phyloP scores from a whole-genome alignment of 2,888 invertebrate species.

The Ennomos quercinarius region DNA sequence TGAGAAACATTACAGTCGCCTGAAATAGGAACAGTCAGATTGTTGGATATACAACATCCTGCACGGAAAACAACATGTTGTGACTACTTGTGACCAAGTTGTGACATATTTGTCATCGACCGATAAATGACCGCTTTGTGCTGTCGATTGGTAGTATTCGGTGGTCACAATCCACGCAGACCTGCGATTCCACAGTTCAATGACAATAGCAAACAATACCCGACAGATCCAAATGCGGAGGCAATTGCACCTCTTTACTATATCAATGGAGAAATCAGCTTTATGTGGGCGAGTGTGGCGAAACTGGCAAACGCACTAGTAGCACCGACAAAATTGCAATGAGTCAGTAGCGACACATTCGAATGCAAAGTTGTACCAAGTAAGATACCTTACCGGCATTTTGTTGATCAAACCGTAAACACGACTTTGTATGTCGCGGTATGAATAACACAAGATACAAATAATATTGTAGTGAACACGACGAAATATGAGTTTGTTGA shows the following conservation, averaged over 20 bases:
- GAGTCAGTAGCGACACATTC: constrained; percentile 63
- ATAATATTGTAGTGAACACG: constrained; percentile 14
- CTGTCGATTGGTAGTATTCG: constrained; percentile 20
- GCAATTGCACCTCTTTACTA: constrained; percentile 66
- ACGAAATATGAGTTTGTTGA: constrained; percentile 11
- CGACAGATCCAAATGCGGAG: constrained; percentile 58
- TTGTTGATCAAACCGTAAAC: constrained; percentile 42
- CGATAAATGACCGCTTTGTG: constrained; percentile 30
- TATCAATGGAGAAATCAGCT: constrained; percentile 79
- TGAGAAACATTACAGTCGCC: constrained; percentile 30
- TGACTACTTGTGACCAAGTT: constrained; percentile 25
- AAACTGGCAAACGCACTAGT: constrained; percentile 48
- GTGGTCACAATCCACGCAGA: constrained; percentile 43
- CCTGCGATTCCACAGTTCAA: constrained; percentile 65
- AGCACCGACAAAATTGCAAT: constrained; percentile 57
- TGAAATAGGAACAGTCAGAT: constrained; percentile 21
- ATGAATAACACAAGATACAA: constrained; percentile 23
- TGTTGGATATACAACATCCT: constrained; percentile 14
- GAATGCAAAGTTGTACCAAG: constrained; percentile 52
- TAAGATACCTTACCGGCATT: constrained; percentile 23
- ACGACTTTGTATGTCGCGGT: constrained; percentile 27
- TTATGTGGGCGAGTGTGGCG: constrained; percentile 68
- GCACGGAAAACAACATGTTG: constrained; percentile 28
- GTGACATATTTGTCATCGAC: constrained; percentile 25
- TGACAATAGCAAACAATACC: constrained; percentile 75